Percentiles rank a stretch among this genome's conserved stretches.
Evolutionary conservation across 1,140 invertebrate species (phyloP).

Genomic region (Anastatus disparis): DNA sequence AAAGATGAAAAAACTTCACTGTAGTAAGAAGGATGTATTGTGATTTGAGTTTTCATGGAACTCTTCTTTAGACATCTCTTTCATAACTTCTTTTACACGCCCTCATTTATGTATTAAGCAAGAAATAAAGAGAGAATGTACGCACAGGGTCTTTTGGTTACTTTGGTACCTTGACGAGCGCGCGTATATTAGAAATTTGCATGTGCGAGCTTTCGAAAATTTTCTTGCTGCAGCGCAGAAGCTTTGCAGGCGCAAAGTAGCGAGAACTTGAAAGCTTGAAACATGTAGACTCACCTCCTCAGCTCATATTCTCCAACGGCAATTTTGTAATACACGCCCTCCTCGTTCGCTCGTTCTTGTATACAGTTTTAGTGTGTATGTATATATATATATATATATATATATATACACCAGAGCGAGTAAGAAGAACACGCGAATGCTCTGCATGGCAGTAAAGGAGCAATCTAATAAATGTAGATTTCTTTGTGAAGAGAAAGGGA

Average conservation of each 20-base stretch:
- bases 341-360: constrained; percentile 7
- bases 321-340: constrained; percentile 31
- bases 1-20: too few species aligned
- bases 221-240: neutral
- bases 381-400: too few species aligned
- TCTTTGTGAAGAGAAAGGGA: neutral
- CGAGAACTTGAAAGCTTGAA: constrained; percentile 10
- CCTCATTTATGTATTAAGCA: too few species aligned
- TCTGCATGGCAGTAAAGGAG: neutral
- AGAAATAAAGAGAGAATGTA: too few species aligned
- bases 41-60: constrained; percentile 29
- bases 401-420: too few species aligned
- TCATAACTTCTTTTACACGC: neutral
- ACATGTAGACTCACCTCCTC: too few species aligned
- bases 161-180: neutral
- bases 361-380: too few species aligned
- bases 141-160: neutral
- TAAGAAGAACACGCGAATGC: neutral
- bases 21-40: constrained; percentile 34
- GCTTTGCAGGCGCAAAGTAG: neutral
- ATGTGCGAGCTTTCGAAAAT: neutral
- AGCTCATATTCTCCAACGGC: neutral
- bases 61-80: neutral
- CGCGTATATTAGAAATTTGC: constrained; percentile 16
- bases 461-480: constrained; percentile 36